Evolutionary conservation across 2,797 vertebrate genomes (phyloP), one percentile per base, ranked within the genome.

Genomic region (Oryzias sinensis): DNA sequence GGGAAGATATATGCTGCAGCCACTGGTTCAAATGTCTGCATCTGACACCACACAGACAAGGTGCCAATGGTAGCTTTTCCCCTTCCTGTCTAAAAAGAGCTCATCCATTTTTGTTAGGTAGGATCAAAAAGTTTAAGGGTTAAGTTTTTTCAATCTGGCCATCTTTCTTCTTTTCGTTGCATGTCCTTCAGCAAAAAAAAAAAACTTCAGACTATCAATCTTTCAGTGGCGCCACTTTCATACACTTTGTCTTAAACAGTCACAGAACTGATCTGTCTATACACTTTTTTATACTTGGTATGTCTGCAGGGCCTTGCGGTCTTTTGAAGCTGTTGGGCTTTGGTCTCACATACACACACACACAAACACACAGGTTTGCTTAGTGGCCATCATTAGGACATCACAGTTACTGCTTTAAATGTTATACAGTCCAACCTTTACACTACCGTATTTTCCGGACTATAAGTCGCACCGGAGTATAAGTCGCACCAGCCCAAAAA

Each of bases 1-100:
- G 58, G 55, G 61, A 49, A 80, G 88, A 89, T 88, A 88, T 86
- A 89, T 72, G 50, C 62, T 57, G 65, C 72, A 65, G 70, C 69
- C 77, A 79, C 77, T 71, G 77, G 83, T 84, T 89, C 83, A 88
- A 85, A 86, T 54, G 62, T 58, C 55, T 59, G 66, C 13, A 29
- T 76, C 68, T 77, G 66, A 70, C 68, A 62, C 65, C 44, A 43
- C 14, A n/a, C 56, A 71, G 77, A 77, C 43, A 27, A 80, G 75
- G 66, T 76, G 77, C 63, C 73, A 69, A 1, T 71, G 79, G 86
- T 74, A 66, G 70, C 77, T 75, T 62, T 62, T 49, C 73, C 72
- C 42, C 59, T 45, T 62, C 65, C 48, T 37, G 22, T 77, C 69
- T 72, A 50, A 76, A 85, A 76, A 59, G 5, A 77, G 58, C 70